Base-by-base conservation (phyloP, 2,113 vertebrate species). In the Baryphthengus martii region DNA sequence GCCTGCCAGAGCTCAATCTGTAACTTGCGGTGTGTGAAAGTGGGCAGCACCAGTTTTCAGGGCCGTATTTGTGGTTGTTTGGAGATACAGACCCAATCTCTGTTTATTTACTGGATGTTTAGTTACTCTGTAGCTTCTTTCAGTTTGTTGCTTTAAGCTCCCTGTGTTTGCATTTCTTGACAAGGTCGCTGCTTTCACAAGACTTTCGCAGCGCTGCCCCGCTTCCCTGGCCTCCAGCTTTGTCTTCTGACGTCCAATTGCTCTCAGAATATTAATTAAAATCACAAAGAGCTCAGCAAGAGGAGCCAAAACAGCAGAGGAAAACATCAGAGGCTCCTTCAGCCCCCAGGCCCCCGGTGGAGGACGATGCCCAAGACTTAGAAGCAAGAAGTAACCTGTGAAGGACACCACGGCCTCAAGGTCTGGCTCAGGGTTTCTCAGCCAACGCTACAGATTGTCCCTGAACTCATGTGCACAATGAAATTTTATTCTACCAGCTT, bases 151-250 rank as follows among this genome's bases (percentile, higher is more conserved):
- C 93, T 94, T 62, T 89, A 95, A 93, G 83, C 73, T 94, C 49
- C 10, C 47, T 3, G 6, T 90, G 88, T 93, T 93, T 95, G 90
- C 11, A 0, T 81, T 95, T 71, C 92, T 29, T 56, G 40, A 93
- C 96, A 85, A 97, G 96, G 95, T 96, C 92, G 15, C 21, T 96
- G 93, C 89, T 97, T 96, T 96, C 96, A 91, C 96, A 96, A 90
- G 95, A 49, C 95, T 93, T n/a, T 17, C 56, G 68, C 84, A 78
- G 96, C 35, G 0, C 80, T 86, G 86, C 80, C 92, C 91, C 33
- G 8, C 83, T 92, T 33, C 82, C 85, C 72, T 10, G 25, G 92
- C 83, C 63, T 92, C 78, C 83, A 90, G 90, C 90, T 92, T 84
- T 49, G 76, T 42, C 85, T 94, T 56, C 92, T 68, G 77, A 88